Conservation (phyloP, 2,113 vertebrate genomes). For the Corvus cornix region DNA sequence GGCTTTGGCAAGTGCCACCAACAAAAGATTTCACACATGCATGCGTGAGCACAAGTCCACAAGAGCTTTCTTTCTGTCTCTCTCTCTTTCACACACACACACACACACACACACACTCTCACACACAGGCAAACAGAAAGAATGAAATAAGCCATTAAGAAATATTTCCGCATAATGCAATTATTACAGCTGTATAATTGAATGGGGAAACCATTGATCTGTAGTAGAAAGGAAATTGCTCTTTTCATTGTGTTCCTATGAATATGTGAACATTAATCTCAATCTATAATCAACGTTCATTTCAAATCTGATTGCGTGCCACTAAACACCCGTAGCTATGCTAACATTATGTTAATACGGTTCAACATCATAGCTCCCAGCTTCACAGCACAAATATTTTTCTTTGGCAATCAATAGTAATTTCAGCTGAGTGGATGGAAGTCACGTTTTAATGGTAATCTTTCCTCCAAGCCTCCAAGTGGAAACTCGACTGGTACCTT, state of each 20-base stretch:
- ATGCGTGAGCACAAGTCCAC: conserved; percentile 28
- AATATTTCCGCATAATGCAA: conserved; percentile 90
- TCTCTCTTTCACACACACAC: background rate
- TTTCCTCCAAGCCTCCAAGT: conserved; percentile 79
- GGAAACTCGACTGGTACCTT: conserved; percentile 80
- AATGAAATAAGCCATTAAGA: conserved; percentile 87
- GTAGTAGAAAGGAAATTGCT: conserved; percentile 97
- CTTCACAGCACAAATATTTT: conserved; percentile 88
- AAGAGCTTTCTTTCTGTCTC: background rate
- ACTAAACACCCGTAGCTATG: conserved; percentile 81
- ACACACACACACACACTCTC: background rate
- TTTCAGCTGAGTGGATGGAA: conserved; percentile 86
- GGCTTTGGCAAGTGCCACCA: conserved; percentile 71
- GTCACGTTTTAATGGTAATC: conserved; percentile 85
- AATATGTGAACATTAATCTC: conserved; percentile 92
- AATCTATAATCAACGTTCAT: conserved; percentile 89
- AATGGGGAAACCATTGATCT: conserved; percentile 99
- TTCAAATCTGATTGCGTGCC: conserved; percentile 86
- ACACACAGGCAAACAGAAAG: conserved; percentile 71
- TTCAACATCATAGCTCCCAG: conserved; percentile 85
- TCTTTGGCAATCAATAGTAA: conserved; percentile 88
- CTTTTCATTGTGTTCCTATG: conserved; percentile 94
- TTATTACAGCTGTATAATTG: conserved; percentile 98
- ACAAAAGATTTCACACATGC: conserved; percentile 75
- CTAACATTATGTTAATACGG: conserved; percentile 87